phyloP scores from a whole-genome alignment of 2,113 vertebrate genomes.

The Syngnathoides biaculeatus region DNA sequence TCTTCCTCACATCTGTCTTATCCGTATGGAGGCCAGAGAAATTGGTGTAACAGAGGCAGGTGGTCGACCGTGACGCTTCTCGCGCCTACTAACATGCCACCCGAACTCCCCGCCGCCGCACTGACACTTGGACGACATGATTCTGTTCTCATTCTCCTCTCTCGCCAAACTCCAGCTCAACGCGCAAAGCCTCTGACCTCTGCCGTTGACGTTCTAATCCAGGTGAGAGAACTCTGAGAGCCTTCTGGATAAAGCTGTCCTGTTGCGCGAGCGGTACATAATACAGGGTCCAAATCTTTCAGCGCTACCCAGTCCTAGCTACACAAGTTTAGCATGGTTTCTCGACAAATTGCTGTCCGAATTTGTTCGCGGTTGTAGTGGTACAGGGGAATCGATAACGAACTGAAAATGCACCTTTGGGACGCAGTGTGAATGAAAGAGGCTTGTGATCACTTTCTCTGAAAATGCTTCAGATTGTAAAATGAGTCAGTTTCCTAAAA shows the following conservation, averaged over 20 bases:
- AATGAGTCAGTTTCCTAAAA: too few species aligned
- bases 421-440: too few species aligned
- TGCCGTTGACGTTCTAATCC: conserved; percentile 28
- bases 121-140: conserved; percentile 22
- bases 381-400: not conserved
- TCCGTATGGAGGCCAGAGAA: conserved; percentile 41
- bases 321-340: not conserved
- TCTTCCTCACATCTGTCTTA: conserved; percentile 48
- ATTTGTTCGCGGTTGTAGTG: not conserved
- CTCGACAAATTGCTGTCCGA: not conserved
- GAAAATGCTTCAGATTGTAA: not conserved
- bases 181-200: conserved; percentile 35
- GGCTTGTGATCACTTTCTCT: not conserved
- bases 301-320: not conserved
- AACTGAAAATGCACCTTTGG: not conserved
- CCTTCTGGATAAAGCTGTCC: conserved; percentile 20
- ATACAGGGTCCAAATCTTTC: not conserved
- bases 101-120: conserved; percentile 38
- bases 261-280: conserved; percentile 12
- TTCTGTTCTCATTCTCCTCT: conserved; percentile 18
- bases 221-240: conserved; percentile 13
- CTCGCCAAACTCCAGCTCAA: conserved; percentile 32
- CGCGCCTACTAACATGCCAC: conserved; percentile 36
- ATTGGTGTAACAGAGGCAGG: conserved; percentile 4
- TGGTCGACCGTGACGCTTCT: conserved; percentile 6